Base-by-base conservation (phyloP, 2,113 vertebrate species). In the Psophia crepitans region DNA sequence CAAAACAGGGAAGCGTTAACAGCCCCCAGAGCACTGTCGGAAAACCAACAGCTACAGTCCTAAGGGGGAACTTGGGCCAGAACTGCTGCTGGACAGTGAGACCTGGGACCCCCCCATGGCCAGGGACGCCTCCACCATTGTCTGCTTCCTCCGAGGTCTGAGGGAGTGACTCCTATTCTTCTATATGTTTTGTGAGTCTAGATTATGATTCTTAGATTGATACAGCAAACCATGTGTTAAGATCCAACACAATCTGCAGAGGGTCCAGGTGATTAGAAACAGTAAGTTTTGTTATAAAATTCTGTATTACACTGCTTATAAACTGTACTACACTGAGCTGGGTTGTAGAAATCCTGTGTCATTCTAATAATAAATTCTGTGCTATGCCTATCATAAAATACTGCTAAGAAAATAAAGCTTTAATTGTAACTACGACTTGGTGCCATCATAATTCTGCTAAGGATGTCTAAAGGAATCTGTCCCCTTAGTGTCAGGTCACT, bases 41-140 rank as follows among this genome's bases (percentile, higher is more conserved):
- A 63, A 58, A 83, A 39, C 44, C 26, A 14, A 44, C 37, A 60
- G 33, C n/a, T 41, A 12, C 19, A 28, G 33, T 16, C 35, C 22
- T 24, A 11, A 53, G 37, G 14, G 12, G 9, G 1, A 60, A 41
- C 30, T 1, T 2, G 11, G 28, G 23, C n/a, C 46, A 54, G n/a
- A 41, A 53, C 20, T 46, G 53, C 21, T 13, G 9, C 21, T 27
- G 24, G 24, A 6, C 53, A 41, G 30, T 2, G n/a, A 27, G 24
- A 23, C 4, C 1, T 0, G 22, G 15, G 35, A 81, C 30, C 4
- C 6, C 7, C 7, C 5, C 0, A 17, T 19, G 21, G 19, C 5
- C 46, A 33, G 7, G 22, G 12, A 32, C 1, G 3, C 7, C 8
- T n/a, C 28, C 41, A 8, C 14, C 21, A 20, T n/a, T 2, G 0